A percentile compares a stretch with the other conserved stretches of the same genome.
Evolutionary conservation across 2,113 vertebrate genomes (phyloP).

Genomic region (Hydropotes inermis): DNA sequence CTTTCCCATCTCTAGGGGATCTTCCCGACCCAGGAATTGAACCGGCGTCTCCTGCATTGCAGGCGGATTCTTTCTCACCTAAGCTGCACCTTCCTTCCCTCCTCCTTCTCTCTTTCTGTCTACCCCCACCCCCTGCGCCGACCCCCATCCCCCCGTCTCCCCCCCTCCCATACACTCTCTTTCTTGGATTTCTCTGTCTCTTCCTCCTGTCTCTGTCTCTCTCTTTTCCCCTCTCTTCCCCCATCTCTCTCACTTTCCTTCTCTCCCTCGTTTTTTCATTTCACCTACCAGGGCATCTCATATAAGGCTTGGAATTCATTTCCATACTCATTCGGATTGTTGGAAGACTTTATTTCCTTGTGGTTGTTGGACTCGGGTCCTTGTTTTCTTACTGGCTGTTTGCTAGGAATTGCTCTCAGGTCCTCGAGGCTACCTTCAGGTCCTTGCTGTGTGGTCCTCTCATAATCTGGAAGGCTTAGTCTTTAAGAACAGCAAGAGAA

Average conservation of each 20-base stretch:
- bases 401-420: background rate
- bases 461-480: background rate
- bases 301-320: background rate
- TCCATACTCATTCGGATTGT: background rate
- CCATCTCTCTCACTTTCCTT: background rate
- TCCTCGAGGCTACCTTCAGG: background rate
- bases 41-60: background rate
- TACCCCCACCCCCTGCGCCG: accelerated
- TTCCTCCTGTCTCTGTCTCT: background rate
- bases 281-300: background rate
- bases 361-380: background rate
- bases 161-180: background rate
- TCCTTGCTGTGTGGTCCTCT: background rate
- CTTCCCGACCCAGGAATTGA: background rate
- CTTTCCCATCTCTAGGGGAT: background rate
- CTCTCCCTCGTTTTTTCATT: background rate
- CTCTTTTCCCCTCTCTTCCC: background rate
- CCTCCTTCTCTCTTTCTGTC: background rate
- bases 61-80: background rate
- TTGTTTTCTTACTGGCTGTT: background rate
- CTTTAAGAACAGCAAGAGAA: background rate
- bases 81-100: background rate
- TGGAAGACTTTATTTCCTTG: background rate
- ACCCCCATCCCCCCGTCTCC: too few species aligned
- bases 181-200: background rate